Percentiles rank a stretch among this genome's conserved stretches.
phyloP scores from a whole-genome alignment of 2,797 vertebrate species.

The Poeciliopsis turneri region DNA sequence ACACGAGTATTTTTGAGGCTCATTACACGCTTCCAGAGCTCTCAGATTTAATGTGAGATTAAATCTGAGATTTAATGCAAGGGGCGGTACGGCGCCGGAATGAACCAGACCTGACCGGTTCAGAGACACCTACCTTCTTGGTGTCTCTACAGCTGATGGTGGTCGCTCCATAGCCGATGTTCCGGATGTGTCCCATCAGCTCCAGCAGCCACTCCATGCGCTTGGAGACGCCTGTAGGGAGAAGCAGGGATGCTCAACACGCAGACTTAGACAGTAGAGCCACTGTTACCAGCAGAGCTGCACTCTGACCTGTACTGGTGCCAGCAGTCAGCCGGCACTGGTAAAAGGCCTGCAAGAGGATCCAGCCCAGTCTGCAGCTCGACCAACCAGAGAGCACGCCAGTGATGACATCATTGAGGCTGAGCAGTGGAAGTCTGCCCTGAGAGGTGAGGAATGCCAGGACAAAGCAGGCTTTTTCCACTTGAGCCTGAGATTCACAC shows the following conservation, averaged over 20 bases:
- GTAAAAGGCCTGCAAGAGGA: conserved; percentile 88
- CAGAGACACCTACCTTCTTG: conserved; percentile 77
- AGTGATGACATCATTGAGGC: conserved; percentile 83
- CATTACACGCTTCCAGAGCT: no score
- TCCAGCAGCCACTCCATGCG: conserved; percentile 94
- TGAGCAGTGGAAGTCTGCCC: conserved; percentile 87
- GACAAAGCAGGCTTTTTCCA: conserved; percentile 87
- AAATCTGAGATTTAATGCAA: no score
- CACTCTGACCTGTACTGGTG: conserved; percentile 85
- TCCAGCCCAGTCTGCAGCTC: conserved; percentile 82
- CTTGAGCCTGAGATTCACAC: conserved; percentile 73
- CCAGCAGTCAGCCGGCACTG: conserved; percentile 85
- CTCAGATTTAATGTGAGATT: no score
- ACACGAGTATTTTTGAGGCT: no score
- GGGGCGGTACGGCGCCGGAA: no score
- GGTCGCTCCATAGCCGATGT: conserved; percentile 80
- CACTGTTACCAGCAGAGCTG: no score
- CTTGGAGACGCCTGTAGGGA: conserved; percentile 84
- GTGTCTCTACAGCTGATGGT: conserved; percentile 64
- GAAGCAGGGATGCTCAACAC: conserved; percentile 7
- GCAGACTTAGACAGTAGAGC: not conserved
- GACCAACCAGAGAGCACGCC: conserved; percentile 68
- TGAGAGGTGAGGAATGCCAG: conserved; percentile 86
- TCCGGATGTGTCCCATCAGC: conserved; percentile 92
- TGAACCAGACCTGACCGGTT: not conserved